Percentiles rank a stretch among this genome's conserved stretches.
phyloP scores from a whole-genome alignment of 1,140 invertebrate species.

The Lordiphosa mommai region DNA sequence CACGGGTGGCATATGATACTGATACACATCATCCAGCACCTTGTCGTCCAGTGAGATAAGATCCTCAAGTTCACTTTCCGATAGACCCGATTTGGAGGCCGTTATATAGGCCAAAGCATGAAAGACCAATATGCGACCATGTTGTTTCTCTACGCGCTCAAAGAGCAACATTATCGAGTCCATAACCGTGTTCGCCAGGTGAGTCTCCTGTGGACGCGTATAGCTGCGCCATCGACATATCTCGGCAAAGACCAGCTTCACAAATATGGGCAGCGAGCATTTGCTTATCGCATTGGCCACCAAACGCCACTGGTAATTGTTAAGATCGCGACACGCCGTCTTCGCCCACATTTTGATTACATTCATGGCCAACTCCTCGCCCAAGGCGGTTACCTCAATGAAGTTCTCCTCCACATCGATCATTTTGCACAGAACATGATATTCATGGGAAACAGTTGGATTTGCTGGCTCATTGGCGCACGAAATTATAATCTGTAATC shows the following conservation, averaged over 20 bases:
- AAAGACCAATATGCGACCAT: slow-evolving; percentile 94
- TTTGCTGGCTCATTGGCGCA: slow-evolving; percentile 93
- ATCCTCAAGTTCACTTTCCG: slow-evolving; percentile 96
- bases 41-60: slow-evolving; percentile 96
- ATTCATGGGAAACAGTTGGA: slow-evolving; percentile 91
- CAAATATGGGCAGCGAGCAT: slow-evolving; percentile 97
- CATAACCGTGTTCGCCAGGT: slow-evolving; percentile 96
- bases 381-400: slow-evolving; percentile 94
- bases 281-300: slow-evolving; percentile 95
- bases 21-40: slow-evolving; percentile 98
- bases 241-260: slow-evolving; percentile 98
- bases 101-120: slow-evolving; percentile 97
- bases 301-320: slow-evolving; percentile 95
- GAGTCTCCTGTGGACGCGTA: slow-evolving; percentile 94
- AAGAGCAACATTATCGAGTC: slow-evolving; percentile 98
- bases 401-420: slow-evolving; percentile 95
- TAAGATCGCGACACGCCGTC: slow-evolving; percentile 92
- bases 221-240: slow-evolving; percentile 98
- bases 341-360: slow-evolving; percentile 97
- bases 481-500: slow-evolving; percentile 91
- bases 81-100: slow-evolving; percentile 94
- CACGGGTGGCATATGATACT: slow-evolving; percentile 98
- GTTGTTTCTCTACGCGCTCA: slow-evolving; percentile 96
- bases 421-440: slow-evolving; percentile 92
- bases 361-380: slow-evolving; percentile 95